Percentiles rank a stretch among this genome's conserved stretches.
These are phyloP conservation scores for Leptinotarsa texana DNA, from an alignment of 1,140 invertebrate species.

Conservation along the genomic window DNA sequence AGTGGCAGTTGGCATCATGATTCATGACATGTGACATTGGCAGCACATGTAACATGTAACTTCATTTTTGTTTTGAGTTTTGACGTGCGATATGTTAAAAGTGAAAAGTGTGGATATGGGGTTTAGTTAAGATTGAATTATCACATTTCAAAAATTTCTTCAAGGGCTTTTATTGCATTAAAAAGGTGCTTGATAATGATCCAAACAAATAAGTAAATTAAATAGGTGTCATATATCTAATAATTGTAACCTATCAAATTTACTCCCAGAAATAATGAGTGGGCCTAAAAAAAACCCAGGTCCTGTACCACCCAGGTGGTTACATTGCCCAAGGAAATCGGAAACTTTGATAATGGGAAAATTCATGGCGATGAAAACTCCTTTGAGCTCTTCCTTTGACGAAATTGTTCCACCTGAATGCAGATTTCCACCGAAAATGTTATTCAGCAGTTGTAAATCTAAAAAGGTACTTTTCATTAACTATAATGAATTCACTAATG, in stretches of 20 bases:
- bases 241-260: neutral
- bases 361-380: conserved; percentile 93
- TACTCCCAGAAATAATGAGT: conserved; percentile 24
- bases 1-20: no score
- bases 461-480: conserved; percentile 63
- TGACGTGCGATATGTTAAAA: neutral
- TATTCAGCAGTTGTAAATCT: conserved; percentile 73
- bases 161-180: no score
- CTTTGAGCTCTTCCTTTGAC: conserved; percentile 77
- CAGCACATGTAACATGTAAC: neutral
- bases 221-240: neutral
- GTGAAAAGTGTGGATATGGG: neutral
- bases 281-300: conserved; percentile 53
- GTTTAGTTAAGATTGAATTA: neutral
- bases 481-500: neutral
- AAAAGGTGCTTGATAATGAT: neutral
- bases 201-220: neutral
- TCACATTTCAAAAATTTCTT: neutral
- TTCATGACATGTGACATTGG: neutral
- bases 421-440: conserved; percentile 83
- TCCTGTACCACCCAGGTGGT: conserved; percentile 84
- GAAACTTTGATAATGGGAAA: conserved; percentile 73
- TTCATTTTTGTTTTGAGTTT: conserved; percentile 6
- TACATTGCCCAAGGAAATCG: conserved; percentile 88
- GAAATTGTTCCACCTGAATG: conserved; percentile 77